Percentiles rank a stretch among this genome's conserved stretches.
Conservation (phyloP, 2,113 vertebrate genomes). For the Bufo gargarizans region DNA sequence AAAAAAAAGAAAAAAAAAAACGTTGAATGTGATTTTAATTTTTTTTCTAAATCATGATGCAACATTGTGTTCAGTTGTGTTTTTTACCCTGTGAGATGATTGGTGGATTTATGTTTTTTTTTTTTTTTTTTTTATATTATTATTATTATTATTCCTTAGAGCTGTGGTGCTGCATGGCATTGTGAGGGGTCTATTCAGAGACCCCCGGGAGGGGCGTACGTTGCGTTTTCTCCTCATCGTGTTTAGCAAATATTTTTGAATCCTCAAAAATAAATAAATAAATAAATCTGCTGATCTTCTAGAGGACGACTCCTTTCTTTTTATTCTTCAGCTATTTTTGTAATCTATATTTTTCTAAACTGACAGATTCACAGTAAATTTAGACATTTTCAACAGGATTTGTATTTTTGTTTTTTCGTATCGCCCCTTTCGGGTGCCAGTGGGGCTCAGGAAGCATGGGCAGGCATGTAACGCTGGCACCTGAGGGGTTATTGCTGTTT, state of each 20-base stretch:
- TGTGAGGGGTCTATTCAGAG: not conserved
- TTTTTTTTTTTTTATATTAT: not conserved
- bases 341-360: conserved; percentile 49
- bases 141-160: too few relatives aligned
- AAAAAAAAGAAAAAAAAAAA: not conserved
- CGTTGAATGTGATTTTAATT: conserved; percentile 39
- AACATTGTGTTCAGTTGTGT: not conserved
- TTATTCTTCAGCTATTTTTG: conserved; percentile 53
- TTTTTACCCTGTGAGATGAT: not conserved
- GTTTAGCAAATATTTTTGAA: conserved; percentile 25
- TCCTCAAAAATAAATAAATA: not conserved
- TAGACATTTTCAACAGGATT: conserved; percentile 12
- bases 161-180: conserved; percentile 14
- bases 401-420: not conserved
- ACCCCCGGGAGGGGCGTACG: not conserved
- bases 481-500: not conserved
- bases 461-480: not conserved
- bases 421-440: not conserved
- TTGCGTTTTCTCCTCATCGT: not conserved
- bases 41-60: not conserved
- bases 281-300: not conserved
- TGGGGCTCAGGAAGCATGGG: not conserved
- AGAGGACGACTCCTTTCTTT: not conserved
- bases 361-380: conserved; percentile 28
- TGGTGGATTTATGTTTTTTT: not conserved